These are phyloP conservation scores for Catharus ustulatus DNA, from an alignment of 2,797 vertebrate species.

Conservation along the genomic window DNA sequence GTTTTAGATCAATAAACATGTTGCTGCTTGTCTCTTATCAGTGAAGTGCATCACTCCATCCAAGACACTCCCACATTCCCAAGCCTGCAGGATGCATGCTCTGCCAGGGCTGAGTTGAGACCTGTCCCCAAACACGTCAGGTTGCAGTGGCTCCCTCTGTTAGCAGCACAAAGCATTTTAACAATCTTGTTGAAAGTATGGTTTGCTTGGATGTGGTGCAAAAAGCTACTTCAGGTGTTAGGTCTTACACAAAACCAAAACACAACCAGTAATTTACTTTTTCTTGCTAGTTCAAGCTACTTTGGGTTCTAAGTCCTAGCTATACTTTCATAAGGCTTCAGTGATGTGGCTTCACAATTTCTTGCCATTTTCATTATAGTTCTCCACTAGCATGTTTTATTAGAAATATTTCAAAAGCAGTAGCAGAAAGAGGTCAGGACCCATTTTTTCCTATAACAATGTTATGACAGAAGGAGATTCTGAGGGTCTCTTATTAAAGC, in stretches of 20 bases:
- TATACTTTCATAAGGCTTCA: neutral
- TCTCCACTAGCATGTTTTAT: neutral
- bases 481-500: neutral
- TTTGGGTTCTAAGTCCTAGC: neutral
- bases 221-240: neutral
- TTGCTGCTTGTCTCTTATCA: neutral
- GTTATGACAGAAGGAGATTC: neutral
- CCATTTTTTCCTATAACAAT: neutral
- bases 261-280: neutral
- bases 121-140: rapidly evolving
- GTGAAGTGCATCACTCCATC: neutral
- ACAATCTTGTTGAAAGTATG: neutral
- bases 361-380: neutral
- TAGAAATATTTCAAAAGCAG: neutral
- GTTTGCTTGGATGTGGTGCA: neutral
- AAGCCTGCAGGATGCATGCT: neutral
- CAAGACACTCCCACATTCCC: neutral
- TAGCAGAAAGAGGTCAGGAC: neutral
- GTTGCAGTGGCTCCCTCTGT: neutral
- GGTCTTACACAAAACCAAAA: neutral
- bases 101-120: neutral
- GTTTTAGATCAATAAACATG: neutral
- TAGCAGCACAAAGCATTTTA: neutral
- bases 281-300: neutral
- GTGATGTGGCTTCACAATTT: neutral